phyloP scores from a whole-genome alignment of 2,113 vertebrate genomes.

The Silurus asotus region DNA sequence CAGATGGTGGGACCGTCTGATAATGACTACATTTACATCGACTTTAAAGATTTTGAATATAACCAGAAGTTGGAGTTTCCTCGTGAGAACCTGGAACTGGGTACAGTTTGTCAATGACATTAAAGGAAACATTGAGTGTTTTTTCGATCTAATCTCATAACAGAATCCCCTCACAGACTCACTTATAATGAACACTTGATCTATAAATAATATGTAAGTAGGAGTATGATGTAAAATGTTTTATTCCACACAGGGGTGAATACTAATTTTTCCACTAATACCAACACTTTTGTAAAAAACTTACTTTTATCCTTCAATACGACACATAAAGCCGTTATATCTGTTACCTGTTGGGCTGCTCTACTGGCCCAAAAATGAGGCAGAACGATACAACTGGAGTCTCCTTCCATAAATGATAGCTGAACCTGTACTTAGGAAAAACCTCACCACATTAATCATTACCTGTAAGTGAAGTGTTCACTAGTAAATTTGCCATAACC shows the following conservation, averaged over 20 bases:
- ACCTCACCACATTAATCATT: background rate
- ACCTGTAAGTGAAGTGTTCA: background rate
- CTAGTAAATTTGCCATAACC: background rate
- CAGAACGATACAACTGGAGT: background rate
- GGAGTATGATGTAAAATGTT: background rate
- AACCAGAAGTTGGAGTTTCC: slow-evolving; percentile 93
- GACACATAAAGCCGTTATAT: background rate
- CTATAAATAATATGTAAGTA: background rate
- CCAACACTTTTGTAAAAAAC: background rate
- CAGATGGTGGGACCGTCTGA: slow-evolving; percentile 83
- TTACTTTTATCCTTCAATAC: too few relatives aligned
- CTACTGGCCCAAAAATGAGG: background rate
- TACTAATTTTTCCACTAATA: background rate
- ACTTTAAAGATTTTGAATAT: slow-evolving; percentile 88
- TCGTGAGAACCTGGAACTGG: slow-evolving; percentile 91
- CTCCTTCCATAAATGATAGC: background rate
- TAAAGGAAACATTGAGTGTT: background rate
- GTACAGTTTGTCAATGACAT: slow-evolving; percentile 67
- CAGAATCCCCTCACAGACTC: background rate
- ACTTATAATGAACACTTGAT: background rate
- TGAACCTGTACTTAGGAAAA: background rate
- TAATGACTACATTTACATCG: slow-evolving; percentile 91
- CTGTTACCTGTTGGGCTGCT: background rate
- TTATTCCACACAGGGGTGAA: background rate
- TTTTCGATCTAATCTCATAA: background rate